Base-by-base conservation (phyloP, 53 echinoderm and acorn worm species). In the Luidia sarsii region DNA sequence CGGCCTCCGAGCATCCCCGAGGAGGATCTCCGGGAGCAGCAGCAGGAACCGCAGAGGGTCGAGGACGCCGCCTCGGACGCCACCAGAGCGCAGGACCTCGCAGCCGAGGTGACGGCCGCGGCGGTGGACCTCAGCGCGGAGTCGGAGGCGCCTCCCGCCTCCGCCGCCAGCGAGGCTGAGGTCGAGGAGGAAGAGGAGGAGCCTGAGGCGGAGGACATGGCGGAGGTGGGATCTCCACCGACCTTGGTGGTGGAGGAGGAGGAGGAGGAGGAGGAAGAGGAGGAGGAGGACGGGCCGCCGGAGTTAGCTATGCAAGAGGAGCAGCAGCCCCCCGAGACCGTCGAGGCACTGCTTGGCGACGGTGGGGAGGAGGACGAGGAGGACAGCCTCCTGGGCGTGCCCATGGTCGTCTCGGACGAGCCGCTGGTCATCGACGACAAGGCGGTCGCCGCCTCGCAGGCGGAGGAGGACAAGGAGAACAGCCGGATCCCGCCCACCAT, bases 371-470 rank as follows among this genome's bases (percentile, higher is more conserved):
- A 2, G 19, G 71, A 83, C 19, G 61, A 83, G n/a, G 43, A 2
- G 3, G 71, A 83, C n/a, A 7, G 19, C 22, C 51, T 38, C 30
- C 25, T 83, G 22, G 68, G 43, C 68, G 51, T 68, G 29, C 55
- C 67, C 51, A 82, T 68, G 52, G 71, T 39, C 0, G 62, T 83
- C 71, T 61, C 77, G 0, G 77, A 77, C 46, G 48, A 83, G 37
- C 83, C 83, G 15, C 71, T 83, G 3, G 46, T 83, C 33, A 83
- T 83, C 39, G 83, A 70, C 8, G 83, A 83, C 48, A 71, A 83
- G 35, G 27, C 50, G 1, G 45, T 70, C 27, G 46, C 51, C 25
- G 35, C 64, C 18, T n/a, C n/a, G n/a, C 41, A 41, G 41, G 41
- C 6, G 6, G 83, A 57, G 1, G 56, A 63, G 61, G 61, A 70